phyloP scores from a whole-genome alignment of 1,140 invertebrate genomes.

The Drosophila biarmipes region DNA sequence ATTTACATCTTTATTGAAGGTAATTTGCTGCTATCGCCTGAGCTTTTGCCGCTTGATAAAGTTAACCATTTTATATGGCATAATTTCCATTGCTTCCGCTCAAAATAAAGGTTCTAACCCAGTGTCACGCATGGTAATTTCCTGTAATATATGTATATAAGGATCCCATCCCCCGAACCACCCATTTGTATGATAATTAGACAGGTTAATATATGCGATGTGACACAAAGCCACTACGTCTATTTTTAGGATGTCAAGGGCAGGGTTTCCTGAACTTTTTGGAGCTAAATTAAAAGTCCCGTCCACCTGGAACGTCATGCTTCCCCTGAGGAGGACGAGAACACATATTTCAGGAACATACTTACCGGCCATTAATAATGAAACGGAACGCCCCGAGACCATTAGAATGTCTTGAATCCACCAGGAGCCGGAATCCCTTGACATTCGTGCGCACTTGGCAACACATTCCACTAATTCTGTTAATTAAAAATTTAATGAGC shows the following conservation, averaged over 20 bases:
- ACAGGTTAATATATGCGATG: conserved; percentile 34
- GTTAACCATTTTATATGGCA: conserved; percentile 34
- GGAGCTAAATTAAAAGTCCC: conserved; percentile 1
- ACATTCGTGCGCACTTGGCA: conserved; percentile 24
- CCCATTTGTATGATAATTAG: conserved; percentile 56
- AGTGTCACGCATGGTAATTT: conserved; percentile 70
- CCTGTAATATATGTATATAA: conserved; percentile 49
- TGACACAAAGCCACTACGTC: conserved; percentile 37
- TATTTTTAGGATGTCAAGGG: conserved; percentile 49
- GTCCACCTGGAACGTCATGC: conserved; percentile 29
- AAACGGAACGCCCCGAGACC: conserved; percentile 5
- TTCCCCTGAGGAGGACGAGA: background rate
- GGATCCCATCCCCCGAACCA: conserved; percentile 29
- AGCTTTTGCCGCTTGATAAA: conserved; percentile 20
- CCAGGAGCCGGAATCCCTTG: conserved; percentile 29
- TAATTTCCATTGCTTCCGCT: conserved; percentile 49
- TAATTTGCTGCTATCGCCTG: conserved; percentile 20
- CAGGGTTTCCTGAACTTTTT: conserved; percentile 6
- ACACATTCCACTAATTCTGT: conserved; percentile 62
- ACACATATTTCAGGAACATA: conserved; percentile 30
- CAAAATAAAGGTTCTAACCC: conserved; percentile 49
- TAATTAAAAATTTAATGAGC: conserved; percentile 82
- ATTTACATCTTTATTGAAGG: conserved; percentile 30
- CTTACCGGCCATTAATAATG: conserved; percentile 44
- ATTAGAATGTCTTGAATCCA: conserved; percentile 13